A percentile compares a stretch with the other conserved stretches of the same genome.
Evolutionary conservation across 2,888 invertebrate genomes (phyloP).

Genomic region (Ganaspis brasiliensis): DNA sequence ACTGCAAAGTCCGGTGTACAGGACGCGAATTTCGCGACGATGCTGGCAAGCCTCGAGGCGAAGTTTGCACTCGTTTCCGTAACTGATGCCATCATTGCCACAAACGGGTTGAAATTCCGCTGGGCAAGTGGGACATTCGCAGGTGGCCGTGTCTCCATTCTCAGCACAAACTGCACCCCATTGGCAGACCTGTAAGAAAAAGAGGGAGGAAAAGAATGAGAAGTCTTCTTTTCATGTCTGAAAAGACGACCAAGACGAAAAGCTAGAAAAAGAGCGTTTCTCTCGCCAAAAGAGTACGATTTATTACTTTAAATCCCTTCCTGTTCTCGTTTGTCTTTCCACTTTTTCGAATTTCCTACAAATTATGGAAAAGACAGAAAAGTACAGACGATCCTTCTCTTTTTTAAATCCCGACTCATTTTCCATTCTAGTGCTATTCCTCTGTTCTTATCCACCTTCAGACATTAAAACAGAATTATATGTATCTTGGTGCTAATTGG

Average conservation of each 20-base stretch:
- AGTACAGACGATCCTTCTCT: conserved; percentile 19
- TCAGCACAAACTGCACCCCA: conserved; percentile 90
- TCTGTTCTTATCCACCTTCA: not conserved
- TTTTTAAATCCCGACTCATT: conserved; percentile 1
- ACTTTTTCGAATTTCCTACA: conserved; percentile 21
- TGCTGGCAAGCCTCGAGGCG: conserved; percentile 90
- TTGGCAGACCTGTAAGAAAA: conserved; percentile 85
- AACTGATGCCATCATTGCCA: conserved; percentile 91
- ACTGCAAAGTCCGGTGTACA: conserved; percentile 93
- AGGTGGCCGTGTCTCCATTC: conserved; percentile 86
- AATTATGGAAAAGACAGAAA: conserved; percentile 26
- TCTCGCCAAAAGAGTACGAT: conserved; percentile 24
- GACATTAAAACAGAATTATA: not conserved
- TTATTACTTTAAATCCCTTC: conserved; percentile 42
- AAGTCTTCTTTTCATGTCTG: conserved; percentile 41
- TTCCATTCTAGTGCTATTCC: not conserved
- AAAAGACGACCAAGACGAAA: conserved; percentile 37
- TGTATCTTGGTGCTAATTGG: not conserved
- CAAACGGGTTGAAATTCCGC: conserved; percentile 93
- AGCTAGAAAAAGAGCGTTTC: conserved; percentile 37
- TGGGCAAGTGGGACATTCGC: conserved; percentile 92
- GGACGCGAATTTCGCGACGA: conserved; percentile 87
- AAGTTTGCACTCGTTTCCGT: conserved; percentile 92
- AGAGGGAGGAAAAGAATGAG: conserved; percentile 19
- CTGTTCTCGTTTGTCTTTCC: conserved; percentile 39